These are phyloP conservation scores for Egretta garzetta DNA, from an alignment of 2,113 vertebrate species.

Conservation along the genomic window DNA sequence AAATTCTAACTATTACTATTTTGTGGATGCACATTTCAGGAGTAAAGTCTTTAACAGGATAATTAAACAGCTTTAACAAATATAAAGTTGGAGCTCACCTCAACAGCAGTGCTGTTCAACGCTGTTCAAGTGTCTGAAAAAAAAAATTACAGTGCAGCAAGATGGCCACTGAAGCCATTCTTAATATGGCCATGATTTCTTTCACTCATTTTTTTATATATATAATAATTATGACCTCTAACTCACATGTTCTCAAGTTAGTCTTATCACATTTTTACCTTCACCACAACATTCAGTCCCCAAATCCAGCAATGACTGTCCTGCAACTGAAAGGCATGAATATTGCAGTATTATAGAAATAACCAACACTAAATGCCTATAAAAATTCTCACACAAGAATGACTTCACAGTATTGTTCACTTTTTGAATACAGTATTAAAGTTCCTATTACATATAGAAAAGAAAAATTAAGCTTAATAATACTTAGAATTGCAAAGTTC, in stretches of 20 bases:
- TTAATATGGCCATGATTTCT: fast-evolving
- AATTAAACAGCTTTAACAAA: neutral
- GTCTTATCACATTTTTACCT: neutral
- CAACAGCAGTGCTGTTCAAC: neutral
- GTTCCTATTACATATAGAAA: neutral
- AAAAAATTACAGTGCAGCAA: neutral
- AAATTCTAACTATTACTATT: neutral
- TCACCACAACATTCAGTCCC: neutral
- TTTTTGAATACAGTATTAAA: neutral
- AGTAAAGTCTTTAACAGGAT: neutral
- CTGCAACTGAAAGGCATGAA: neutral
- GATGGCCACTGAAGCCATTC: neutral
- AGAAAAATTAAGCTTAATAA: neutral
- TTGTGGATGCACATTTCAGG: neutral
- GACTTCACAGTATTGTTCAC: neutral
- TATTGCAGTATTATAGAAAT: neutral
- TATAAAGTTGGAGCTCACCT: neutral
- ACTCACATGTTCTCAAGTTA: neutral
- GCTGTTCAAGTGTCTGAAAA: neutral
- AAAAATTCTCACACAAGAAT: neutral
- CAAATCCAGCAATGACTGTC: neutral
- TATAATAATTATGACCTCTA: neutral
- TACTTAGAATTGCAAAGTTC: neutral
- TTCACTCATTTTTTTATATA: neutral
- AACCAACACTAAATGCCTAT: neutral